Evolutionary conservation across 1,140 invertebrate genomes (phyloP).

Genomic region (Mylabris phalerata): DNA sequence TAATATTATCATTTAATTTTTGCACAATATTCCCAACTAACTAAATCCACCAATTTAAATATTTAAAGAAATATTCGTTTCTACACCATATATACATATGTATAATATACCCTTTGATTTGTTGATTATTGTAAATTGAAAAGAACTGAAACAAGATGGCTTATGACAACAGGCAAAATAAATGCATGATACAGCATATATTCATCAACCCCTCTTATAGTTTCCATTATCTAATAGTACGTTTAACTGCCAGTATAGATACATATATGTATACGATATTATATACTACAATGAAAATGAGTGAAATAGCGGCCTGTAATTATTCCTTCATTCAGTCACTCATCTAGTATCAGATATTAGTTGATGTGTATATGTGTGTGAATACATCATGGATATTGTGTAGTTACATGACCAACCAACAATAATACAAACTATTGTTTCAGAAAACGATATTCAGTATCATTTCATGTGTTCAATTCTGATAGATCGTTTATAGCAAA

Average conservation of each 20-base stretch:
- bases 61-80: no score
- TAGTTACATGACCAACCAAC: no score
- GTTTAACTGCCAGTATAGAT: slow-evolving; percentile 4
- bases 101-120: neutral
- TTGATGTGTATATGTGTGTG: slow-evolving; percentile 2
- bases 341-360: slow-evolving; percentile 18
- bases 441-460: no score
- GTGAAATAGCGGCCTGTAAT: slow-evolving; percentile 24
- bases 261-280: neutral
- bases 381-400: slow-evolving; percentile 2
- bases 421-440: no score
- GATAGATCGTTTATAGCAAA: no score
- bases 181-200: slow-evolving; percentile 22
- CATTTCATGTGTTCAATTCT: no score
- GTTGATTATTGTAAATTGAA: slow-evolving; percentile 3
- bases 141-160: neutral
- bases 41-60: no score
- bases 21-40: no score
- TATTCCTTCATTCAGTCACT: slow-evolving; percentile 27
- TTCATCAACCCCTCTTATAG: slow-evolving; percentile 14
- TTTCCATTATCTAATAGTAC: slow-evolving; percentile 18
- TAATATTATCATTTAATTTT: no score
- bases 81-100: no score
- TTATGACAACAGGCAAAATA: slow-evolving; percentile 1
- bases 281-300: slow-evolving; percentile 20